Evolutionary conservation across 2,797 vertebrate species (phyloP).

Genomic region (Sciaenops ocellatus): DNA sequence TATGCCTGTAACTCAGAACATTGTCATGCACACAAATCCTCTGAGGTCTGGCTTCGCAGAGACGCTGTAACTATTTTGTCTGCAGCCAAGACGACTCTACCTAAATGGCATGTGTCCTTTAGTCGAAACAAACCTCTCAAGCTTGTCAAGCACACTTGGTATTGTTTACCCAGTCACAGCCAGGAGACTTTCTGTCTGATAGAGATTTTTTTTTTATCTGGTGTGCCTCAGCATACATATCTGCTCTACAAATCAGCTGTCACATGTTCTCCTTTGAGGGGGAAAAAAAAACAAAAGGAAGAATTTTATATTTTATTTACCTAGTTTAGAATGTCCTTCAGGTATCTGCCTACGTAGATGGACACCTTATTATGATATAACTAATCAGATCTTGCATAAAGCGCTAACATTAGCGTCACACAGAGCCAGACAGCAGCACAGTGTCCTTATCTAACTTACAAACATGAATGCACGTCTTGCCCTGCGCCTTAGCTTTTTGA

Average conservation of each 20-base stretch:
- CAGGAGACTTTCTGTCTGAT: not conserved
- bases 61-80: conserved; percentile 26
- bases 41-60: conserved; percentile 8
- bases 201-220: not conserved
- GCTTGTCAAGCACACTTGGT: not conserved
- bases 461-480: not conserved
- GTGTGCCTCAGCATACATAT: not conserved
- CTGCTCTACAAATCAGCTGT: not conserved
- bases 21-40: conserved; percentile 4
- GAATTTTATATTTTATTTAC: not conserved
- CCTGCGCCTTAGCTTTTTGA: not conserved
- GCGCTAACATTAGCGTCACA: not conserved
- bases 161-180: conserved; percentile 13
- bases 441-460: not conserved
- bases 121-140: conserved; percentile 1
- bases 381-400: not conserved
- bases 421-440: not conserved
- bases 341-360: too few species aligned
- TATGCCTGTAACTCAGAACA: conserved; percentile 2
- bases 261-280: not conserved
- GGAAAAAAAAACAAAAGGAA: not conserved
- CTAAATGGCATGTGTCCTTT: conserved; percentile 6
- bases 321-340: not conserved
- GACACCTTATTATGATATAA: not conserved
- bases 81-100: not conserved